Evolutionary conservation across 2,888 invertebrate genomes (phyloP), one percentile per base, ranked within the genome.

Genomic region (Lithosia quadra): DNA sequence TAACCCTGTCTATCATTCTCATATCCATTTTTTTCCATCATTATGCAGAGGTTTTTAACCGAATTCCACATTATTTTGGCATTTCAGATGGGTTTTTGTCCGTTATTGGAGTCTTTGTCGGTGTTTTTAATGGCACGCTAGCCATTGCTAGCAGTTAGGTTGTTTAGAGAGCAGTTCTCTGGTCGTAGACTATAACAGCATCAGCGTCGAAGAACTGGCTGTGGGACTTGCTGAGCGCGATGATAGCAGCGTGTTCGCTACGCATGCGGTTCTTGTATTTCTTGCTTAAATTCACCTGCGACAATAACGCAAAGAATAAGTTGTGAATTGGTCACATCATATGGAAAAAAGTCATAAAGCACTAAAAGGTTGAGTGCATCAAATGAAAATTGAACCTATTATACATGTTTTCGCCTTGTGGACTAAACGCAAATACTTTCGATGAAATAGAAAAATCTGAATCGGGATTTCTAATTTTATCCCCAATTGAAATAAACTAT

Each of bases 261-360:
- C 97, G 96, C 97, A 98, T 97, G 67, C 97, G 96, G 88, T 97
- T 97, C 93, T 97, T 97, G 85, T 97, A 96, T 87, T 97, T 97
- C 89, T 97, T 97, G 87, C 97, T 97, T 83, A 97, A 96, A 84
- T 96, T 97, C 39, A 97, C 97, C 97, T 97, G 88, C n/a, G 49
- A n/a, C 18, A 49, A 49, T 8, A 49, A 49, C 18, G 18, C 7
- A 43, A n/a, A n/a, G 18, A 43, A 43, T 18, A 28, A 43, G 43
- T 43, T 43, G 7, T 18, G 18, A 7, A 18, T 43, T 18, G 18
- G 7, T 7, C 5, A 43, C 43, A 43, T 43, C n/a, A 7, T 43
- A 5, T 28, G 28, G 0, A 8, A 69, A 0, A 28, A 36, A 56
- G 18, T 5, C 4, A 5, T 18, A n/a, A n/a, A n/a, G n/a, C n/a